Evolutionary conservation across 1,140 invertebrate genomes (phyloP), one percentile per base, ranked within the genome.

Genomic region (Brachionus manjavacas): DNA sequence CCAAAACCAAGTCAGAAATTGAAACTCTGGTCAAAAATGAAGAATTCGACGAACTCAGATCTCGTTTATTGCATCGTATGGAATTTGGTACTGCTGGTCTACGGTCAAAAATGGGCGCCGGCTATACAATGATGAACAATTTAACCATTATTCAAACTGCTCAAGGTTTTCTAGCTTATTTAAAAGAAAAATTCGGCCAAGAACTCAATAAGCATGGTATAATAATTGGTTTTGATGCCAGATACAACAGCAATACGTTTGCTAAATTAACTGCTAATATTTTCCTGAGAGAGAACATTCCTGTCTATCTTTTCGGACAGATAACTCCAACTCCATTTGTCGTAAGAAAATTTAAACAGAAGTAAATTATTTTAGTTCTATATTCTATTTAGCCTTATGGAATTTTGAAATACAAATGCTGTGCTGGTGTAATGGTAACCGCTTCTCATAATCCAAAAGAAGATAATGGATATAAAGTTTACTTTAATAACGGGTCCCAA

Each of bases 401-500:
- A 3, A 93, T 96, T 4, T 88, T 90, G 12, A 90, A 92, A 84
- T 93, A 92, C 39, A 92, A 92, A 31, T 93, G 93, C 81, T 92
- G 92, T 4, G 93, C 92, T 74, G 96, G 96, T 4, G 92, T 98
- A 7, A 96, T 98, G 95, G 92, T 99, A 0, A 99, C 98, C 14
- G 97, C 98, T 0, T 99, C 96, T 0, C 97, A 99, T 86, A 99
- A 99, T 91, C 97, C 97, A 0, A 98, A 98, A 90, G 93, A 98
- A 74, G 97, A 99, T 88, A 99, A 99, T 90, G 98, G 98, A 4
- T 99, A 99, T 88, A 99, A 99, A 91, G 95, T 91, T 4, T 99
- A 98, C 88, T 97, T 96, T 94, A 90, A 91, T 23, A 98, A 98
- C 90, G 95, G 96, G 1, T 93, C 94, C n/a, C 97, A 93, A 89